These are phyloP conservation scores for Gari tellinella DNA, from an alignment of 2,888 invertebrate genomes.

Conservation along the genomic window DNA sequence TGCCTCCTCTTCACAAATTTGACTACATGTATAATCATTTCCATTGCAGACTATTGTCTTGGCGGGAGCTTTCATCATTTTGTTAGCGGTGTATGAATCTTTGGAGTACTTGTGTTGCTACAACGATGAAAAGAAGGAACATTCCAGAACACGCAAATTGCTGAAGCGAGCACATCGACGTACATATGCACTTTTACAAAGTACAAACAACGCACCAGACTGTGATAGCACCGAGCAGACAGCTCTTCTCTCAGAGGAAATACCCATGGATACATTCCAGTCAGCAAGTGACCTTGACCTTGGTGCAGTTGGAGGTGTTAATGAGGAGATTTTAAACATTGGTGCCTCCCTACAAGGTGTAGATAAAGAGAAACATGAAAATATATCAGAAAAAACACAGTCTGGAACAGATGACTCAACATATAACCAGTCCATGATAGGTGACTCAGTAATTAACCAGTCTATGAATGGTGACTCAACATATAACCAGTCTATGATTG, in stretches of 20 bases:
- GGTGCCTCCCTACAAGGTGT: background rate
- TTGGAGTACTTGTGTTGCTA: conserved; percentile 81
- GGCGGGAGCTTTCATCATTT: conserved; percentile 71
- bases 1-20: background rate
- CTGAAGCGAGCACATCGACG: conserved; percentile 52
- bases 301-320: too few species aligned
- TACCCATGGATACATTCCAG: conserved; percentile 57
- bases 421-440: too few species aligned
- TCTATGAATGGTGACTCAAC: too few species aligned
- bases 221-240: background rate
- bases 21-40: conserved; percentile 11
- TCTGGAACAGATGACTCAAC: too few species aligned
- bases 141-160: conserved; percentile 51
- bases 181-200: conserved; percentile 27
- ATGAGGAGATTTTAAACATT: too few species aligned
- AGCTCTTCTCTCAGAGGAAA: conserved; percentile 36
- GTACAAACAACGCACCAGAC: background rate
- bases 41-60: conserved; percentile 75
- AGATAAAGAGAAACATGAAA: too few species aligned
- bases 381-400: too few species aligned
- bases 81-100: conserved; percentile 80
- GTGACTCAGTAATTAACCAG: too few species aligned
- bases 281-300: conserved; percentile 4
- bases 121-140: conserved; percentile 79
- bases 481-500: too few species aligned